Evolutionary conservation across 2,797 vertebrate genomes (phyloP).

Genomic region (Heteromormyrus szaboi): DNA sequence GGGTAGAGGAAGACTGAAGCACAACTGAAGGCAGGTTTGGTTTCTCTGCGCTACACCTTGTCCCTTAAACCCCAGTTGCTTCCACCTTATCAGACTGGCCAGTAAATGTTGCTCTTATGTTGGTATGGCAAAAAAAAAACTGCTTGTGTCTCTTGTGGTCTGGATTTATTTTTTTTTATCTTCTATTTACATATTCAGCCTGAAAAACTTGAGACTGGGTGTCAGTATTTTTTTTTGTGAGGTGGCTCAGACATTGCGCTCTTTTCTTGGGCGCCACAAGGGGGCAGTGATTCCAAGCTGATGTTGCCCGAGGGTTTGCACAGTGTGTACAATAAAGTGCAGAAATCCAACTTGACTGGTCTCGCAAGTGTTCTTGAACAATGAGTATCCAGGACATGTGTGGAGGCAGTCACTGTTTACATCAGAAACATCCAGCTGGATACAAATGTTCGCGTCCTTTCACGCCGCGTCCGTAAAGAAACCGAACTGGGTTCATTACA

Average conservation of each 20-base stretch:
- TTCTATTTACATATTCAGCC: background rate
- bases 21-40: background rate
- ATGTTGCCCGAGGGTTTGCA: background rate
- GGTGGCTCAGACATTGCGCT: conserved; percentile 8
- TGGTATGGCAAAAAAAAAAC: background rate
- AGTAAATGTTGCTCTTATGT: background rate
- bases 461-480: background rate
- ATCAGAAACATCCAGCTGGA: conserved; percentile 29
- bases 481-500: conserved; percentile 7
- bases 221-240: conserved; percentile 18
- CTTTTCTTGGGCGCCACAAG: conserved; percentile 19
- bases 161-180: background rate
- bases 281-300: conserved; percentile 17
- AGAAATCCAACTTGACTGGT: conserved; percentile 24
- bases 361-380: conserved; percentile 42
- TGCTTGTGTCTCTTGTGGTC: background rate
- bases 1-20: background rate
- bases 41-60: background rate
- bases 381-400: conserved; percentile 30
- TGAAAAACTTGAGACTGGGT: background rate
- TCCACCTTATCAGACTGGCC: background rate
- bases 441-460: background rate
- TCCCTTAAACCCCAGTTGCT: background rate
- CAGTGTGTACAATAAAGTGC: conserved; percentile 29
- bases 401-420: conserved; percentile 48